A percentile compares a stretch with the other conserved stretches of the same genome.
phyloP scores from a whole-genome alignment of 2,797 vertebrate genomes.

The Pyrocephalus nanus region DNA sequence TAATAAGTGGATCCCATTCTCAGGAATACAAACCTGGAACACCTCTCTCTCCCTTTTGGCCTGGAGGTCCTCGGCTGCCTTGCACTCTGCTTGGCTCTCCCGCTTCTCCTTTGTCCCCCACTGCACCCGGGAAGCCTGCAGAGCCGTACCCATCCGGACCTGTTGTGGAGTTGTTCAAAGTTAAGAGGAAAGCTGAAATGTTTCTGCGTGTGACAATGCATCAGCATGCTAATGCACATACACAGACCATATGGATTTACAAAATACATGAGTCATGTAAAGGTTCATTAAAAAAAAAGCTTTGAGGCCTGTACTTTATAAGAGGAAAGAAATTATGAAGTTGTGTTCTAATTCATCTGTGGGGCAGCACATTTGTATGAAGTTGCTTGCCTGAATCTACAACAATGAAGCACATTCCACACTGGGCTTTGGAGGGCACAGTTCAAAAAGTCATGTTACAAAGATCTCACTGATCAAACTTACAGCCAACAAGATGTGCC shows the following conservation, averaged over 20 bases:
- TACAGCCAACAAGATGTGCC: background rate
- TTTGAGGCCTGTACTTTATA: background rate
- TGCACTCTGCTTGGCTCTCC: conserved; percentile 81
- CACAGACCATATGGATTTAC: background rate
- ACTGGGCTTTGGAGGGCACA: background rate
- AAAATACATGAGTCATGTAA: background rate
- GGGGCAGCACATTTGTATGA: background rate
- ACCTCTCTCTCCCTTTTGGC: conserved; percentile 85
- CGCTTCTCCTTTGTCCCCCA: conserved; percentile 83
- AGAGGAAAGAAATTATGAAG: background rate
- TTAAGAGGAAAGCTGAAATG: background rate
- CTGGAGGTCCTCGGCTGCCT: conserved; percentile 79
- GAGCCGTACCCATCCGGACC: conserved; percentile 82
- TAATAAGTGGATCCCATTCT: background rate
- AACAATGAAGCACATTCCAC: background rate
- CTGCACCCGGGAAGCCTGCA: conserved; percentile 80
- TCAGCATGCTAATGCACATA: background rate
- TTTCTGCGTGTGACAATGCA: background rate
- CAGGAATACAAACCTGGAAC: conserved; percentile 77
- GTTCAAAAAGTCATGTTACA: background rate
- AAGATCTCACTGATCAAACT: background rate
- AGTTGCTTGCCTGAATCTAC: background rate
- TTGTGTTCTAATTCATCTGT: background rate
- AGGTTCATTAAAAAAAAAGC: background rate
- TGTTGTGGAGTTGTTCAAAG: conserved; percentile 51